Evolutionary conservation across 1,140 invertebrate species (phyloP).

Genomic region (Holotrichia oblita): DNA sequence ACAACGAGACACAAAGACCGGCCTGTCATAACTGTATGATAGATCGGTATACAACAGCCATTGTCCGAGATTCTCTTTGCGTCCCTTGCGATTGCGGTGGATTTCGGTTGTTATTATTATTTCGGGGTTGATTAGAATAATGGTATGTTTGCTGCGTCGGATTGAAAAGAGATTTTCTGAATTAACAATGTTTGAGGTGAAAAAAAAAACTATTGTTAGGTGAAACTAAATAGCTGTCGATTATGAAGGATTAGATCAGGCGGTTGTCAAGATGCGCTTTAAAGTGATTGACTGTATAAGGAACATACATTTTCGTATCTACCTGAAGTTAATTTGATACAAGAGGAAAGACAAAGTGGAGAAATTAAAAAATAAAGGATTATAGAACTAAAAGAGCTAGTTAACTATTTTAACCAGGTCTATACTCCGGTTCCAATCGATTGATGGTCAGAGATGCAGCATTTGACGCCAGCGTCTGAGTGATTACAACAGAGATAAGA

Average conservation of each 20-base stretch:
- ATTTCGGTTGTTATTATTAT: not conserved
- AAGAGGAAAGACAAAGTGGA: too few species aligned
- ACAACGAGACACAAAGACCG: constrained; percentile 44
- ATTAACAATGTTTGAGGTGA: constrained; percentile 29
- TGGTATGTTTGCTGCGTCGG: not conserved
- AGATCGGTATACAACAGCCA: constrained; percentile 46
- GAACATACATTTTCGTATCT: too few species aligned
- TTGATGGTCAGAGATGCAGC: too few species aligned
- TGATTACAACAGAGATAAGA: too few species aligned
- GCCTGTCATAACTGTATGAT: constrained; percentile 53
- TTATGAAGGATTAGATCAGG: not conserved
- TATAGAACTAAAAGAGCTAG: too few species aligned
- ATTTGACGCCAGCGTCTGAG: too few species aligned
- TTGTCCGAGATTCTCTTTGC: not conserved
- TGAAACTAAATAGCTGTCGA: not conserved
- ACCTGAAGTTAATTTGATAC: too few species aligned
- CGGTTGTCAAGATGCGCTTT: not conserved
- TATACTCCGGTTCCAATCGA: too few species aligned
- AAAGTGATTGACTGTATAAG: not conserved
- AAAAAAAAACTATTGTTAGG: not conserved
- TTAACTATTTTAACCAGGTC: too few species aligned
- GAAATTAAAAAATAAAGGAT: too few species aligned
- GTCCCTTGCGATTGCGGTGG: not conserved
- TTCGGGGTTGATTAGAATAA: not conserved
- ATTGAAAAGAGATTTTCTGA: constrained; percentile 2